Conservation (phyloP, 2,113 vertebrate species). For the Oncorhynchus gorbuscha region DNA sequence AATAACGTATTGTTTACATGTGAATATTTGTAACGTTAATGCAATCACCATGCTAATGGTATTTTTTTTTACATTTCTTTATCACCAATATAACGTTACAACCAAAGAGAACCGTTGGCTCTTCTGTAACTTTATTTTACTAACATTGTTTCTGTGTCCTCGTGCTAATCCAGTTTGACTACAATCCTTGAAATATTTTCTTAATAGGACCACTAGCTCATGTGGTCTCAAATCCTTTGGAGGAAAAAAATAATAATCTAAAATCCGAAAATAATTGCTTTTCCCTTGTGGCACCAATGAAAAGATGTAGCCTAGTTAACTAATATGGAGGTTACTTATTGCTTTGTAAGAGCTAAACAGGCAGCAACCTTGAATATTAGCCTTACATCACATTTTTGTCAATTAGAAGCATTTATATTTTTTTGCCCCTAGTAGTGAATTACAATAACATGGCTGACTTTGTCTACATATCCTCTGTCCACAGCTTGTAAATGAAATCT, state of each 20-base stretch:
- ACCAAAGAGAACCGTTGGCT: too few species aligned
- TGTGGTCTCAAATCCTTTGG: not conserved
- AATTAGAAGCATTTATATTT: not conserved
- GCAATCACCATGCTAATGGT: too few species aligned
- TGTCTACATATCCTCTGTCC: not conserved
- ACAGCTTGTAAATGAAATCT: conserved; percentile 92
- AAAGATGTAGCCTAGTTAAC: not conserved
- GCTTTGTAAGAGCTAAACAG: not conserved
- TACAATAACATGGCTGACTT: not conserved
- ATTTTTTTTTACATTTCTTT: too few species aligned
- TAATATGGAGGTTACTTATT: not conserved
- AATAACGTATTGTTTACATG: too few species aligned
- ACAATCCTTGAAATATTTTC: not conserved
- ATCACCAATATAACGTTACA: too few species aligned
- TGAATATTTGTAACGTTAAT: too few species aligned
- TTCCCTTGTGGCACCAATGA: not conserved
- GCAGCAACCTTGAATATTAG: not conserved
- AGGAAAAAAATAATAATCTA: not conserved
- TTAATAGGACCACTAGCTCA: not conserved
- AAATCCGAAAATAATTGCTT: conserved; percentile 42
- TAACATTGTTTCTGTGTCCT: too few species aligned
- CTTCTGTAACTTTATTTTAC: too few species aligned
- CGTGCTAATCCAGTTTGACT: not conserved
- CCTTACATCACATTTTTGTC: not conserved
- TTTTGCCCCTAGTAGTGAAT: too few species aligned